Evolutionary conservation across 1,140 invertebrate genomes (phyloP).

Genomic region (Conus betulinus): DNA sequence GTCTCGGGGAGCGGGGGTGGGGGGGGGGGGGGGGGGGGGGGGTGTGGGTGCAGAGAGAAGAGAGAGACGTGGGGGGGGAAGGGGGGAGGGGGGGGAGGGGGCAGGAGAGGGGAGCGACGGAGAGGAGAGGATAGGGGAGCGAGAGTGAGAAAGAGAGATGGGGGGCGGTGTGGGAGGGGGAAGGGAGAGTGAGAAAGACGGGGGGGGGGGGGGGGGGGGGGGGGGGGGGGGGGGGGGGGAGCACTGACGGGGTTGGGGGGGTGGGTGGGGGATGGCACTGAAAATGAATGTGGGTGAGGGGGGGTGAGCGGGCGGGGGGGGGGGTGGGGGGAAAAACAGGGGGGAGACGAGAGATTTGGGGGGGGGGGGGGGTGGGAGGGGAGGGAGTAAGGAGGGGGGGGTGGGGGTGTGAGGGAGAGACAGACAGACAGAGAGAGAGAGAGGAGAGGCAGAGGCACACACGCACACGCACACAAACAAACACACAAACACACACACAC

Average conservation of each 20-base stretch:
- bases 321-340: neutral
- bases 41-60: neutral
- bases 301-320: neutral
- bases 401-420: neutral
- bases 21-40: neutral
- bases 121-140: neutral
- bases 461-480: neutral
- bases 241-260: too few relatives aligned
- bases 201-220: too few relatives aligned
- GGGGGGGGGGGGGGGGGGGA: too few relatives aligned
- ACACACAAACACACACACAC: too few relatives aligned
- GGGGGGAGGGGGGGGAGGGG: slow-evolving; percentile 20
- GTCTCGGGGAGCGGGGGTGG: too few relatives aligned
- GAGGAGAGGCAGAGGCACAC: neutral
- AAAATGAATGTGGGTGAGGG: too few relatives aligned
- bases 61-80: neutral
- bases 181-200: neutral
- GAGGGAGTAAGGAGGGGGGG: too few relatives aligned
- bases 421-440: slow-evolving; percentile 12
- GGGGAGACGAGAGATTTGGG: too few relatives aligned
- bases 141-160: too few relatives aligned
- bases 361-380: neutral
- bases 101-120: neutral
- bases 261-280: too few relatives aligned
- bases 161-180: neutral